Conservation (phyloP, 2,113 vertebrate species). For the Nannospalax galili region DNA sequence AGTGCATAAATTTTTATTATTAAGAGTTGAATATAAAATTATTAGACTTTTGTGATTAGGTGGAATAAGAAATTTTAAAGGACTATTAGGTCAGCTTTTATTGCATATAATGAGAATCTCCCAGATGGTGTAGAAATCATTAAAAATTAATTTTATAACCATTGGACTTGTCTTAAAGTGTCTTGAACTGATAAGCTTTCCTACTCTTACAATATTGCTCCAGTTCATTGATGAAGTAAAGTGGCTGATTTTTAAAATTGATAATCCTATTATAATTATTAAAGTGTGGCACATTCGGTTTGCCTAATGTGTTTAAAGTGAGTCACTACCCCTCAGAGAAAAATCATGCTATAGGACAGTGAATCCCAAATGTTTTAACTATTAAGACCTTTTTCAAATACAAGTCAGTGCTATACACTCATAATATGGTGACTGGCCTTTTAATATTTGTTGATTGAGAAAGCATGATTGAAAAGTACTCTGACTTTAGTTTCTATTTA, state of each 20-base stretch:
- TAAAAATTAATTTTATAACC: constrained; percentile 87
- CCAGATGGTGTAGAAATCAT: constrained; percentile 84
- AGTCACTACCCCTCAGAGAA: constrained; percentile 7
- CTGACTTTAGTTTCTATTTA: background rate
- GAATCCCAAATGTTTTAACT: constrained; percentile 19
- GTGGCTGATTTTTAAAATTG: constrained; percentile 78
- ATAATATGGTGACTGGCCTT: background rate
- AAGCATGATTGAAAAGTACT: background rate
- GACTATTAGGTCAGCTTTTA: constrained; percentile 77
- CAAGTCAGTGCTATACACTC: background rate
- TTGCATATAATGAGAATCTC: constrained; percentile 80
- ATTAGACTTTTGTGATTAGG: constrained; percentile 48
- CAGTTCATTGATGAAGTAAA: constrained; percentile 83
- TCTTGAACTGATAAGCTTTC: constrained; percentile 84
- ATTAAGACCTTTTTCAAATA: background rate
- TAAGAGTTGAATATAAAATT: constrained; percentile 64
- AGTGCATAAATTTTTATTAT: constrained; percentile 60
- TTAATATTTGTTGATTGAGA: background rate
- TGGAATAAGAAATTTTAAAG: constrained; percentile 78
- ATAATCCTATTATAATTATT: constrained; percentile 69
- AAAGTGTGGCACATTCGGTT: constrained; percentile 45
- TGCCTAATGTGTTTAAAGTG: constrained; percentile 54
- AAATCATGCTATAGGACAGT: background rate
- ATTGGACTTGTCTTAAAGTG: constrained; percentile 83
- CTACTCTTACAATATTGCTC: constrained; percentile 81